Base-by-base conservation (phyloP, 2,888 invertebrate species). In the Acleris literana region DNA sequence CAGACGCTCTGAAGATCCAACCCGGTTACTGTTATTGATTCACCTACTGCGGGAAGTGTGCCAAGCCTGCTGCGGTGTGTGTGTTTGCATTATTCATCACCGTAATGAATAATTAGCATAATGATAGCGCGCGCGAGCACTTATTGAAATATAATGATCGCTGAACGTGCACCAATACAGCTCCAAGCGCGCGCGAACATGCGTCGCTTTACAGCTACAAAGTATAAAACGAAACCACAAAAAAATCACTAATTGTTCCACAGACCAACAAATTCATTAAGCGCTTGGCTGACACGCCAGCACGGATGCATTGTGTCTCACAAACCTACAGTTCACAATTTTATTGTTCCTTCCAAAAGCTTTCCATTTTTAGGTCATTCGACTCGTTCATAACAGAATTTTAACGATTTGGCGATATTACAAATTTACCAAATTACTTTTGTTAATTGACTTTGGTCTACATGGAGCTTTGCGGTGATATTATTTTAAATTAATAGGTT, bases 91-190 rank as follows among this genome's bases (percentile, higher is more conserved):
- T 55, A 65, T 65, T 65, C 64, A 65, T 60, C 49, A 20, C 60
- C 49, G 53, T 65, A 65, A 65, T 65, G 64, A 65, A 65, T 65
- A 65, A 65, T 65, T 60, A 65, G 25, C 64, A 60, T 65, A 60
- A 60, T 65, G 64, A 54, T 44, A 18, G 60, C 51, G 46, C 46
- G 48, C n/a, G 3, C 46, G n/a, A 17, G 6, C 46, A 46, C 17
- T 46, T 46, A 46, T 46, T 46, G 17, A 46, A 46, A 46, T n/a
- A 17, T 46, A n/a, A 46, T 17, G 46, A 17, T 46, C n/a, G 17
- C 46, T 17, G 46, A 46, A 46, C 17, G 46, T 46, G 46, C 46
- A 17, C 17, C 17, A 16, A n/a, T 46, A 51, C 51, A 43, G 13
- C 39, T 2, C 16, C 33, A 0, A 22, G 20, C 51, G 22, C 25